phyloP scores from a whole-genome alignment of 2,113 vertebrate genomes.

The Aplodontia rufa region DNA sequence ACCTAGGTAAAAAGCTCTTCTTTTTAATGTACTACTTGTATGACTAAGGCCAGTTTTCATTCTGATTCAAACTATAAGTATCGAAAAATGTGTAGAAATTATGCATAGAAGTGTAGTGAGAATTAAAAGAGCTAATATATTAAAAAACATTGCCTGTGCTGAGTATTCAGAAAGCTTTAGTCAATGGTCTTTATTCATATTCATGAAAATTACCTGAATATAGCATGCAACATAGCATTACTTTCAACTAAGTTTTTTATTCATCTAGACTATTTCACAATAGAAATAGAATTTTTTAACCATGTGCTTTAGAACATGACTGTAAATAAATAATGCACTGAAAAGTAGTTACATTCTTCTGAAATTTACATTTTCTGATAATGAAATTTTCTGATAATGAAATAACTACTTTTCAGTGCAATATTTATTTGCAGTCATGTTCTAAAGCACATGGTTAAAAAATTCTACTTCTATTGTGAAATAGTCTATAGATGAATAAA shows the following conservation, averaged over 20 bases:
- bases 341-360: background rate
- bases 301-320: background rate
- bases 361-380: no score
- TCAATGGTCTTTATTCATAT: background rate
- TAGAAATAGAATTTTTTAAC: background rate
- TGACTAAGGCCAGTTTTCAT: background rate
- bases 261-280: background rate
- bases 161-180: accelerated
- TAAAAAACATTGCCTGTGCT: background rate
- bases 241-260: background rate
- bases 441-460: background rate
- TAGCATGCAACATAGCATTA: background rate
- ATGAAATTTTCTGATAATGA: no score
- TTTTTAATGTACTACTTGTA: background rate
- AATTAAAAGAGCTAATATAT: background rate
- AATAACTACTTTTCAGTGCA: background rate
- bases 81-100: background rate
- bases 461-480: background rate
- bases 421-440: background rate
- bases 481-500: background rate
- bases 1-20: background rate
- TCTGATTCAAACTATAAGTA: background rate
- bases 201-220: background rate
- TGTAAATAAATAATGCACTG: background rate
- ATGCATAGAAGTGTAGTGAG: background rate